Base-by-base conservation (phyloP, 1,140 invertebrate species). In the Leguminivora glycinivorella region DNA sequence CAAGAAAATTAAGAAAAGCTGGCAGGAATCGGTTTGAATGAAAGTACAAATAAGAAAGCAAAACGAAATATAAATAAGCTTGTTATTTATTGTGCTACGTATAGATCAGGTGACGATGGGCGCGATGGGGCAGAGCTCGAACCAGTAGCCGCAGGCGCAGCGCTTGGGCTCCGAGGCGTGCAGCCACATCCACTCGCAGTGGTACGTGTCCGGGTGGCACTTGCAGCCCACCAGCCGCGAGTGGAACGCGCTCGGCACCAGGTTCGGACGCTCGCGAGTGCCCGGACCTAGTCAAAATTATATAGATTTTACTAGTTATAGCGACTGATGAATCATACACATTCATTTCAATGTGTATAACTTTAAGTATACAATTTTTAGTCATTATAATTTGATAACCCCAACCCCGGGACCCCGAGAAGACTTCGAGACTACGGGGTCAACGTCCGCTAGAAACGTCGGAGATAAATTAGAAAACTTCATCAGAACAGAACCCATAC, bases 81-180 rank as follows among this genome's bases (percentile, higher is more conserved):
- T 38, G 9, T 22, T 22, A 9, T 52, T 52, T 52, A 52, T 52
- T 52, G 19, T 22, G 5, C 47, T 22, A 22, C 7, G 19, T 22
- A 22, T 52, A 52, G 7, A 22, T 52, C n/a, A 52, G 17, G 47
- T 71, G 26, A 63, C 86, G 0, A 87, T 73, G 6, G 85, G 84
- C 17, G 87, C 82, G 14, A 88, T 72, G 1, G 83, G 82, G 40
- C 86, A 89, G 2, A 91, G 70, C 68, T 87, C 83, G 63, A 91
- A 91, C 89, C 89, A 91, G 74, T 85, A 82, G 2, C 89, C 89
- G 69, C 89, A 91, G 71, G 80, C 82, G 72, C 89, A 91, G 0
- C 89, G 79, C 69, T 88, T 88, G 4, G 85, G 86, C 17, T 78
- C 75, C n/a, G 83, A 82, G 26, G 78, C 68, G 71, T 90, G 84